These are phyloP conservation scores for Crepidodera aurea DNA, from an alignment of 2,888 invertebrate genomes.

Conservation along the genomic window DNA sequence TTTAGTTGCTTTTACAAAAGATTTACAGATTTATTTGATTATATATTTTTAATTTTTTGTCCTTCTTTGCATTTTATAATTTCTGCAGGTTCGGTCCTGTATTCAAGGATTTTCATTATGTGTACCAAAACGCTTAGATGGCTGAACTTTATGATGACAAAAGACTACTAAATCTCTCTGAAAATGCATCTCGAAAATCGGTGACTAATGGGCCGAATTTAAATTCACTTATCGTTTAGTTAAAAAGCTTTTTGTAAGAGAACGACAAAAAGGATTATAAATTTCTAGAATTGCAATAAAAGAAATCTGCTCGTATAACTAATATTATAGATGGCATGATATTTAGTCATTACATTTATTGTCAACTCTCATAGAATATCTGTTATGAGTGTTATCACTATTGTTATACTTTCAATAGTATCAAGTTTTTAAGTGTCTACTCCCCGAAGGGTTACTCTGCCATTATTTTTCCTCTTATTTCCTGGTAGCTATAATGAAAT, in stretches of 20 bases:
- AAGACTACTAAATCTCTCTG: conserved; percentile 2
- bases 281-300: background rate
- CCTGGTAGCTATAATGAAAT: too few relatives aligned
- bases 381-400: too few relatives aligned
- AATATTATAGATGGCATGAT: background rate
- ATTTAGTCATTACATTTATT: too few relatives aligned
- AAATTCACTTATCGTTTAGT: conserved; percentile 1
- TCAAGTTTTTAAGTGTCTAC: too few relatives aligned
- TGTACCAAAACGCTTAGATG: background rate
- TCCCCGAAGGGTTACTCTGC: too few relatives aligned
- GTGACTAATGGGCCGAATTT: conserved; percentile 10
- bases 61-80: too few relatives aligned
- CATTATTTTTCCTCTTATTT: too few relatives aligned
- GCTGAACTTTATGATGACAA: conserved; percentile 2
- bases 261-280: background rate
- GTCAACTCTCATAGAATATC: too few relatives aligned
- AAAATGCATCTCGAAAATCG: conserved; percentile 8
- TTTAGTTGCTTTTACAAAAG: too few relatives aligned
- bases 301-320: background rate
- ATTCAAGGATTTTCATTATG: background rate
- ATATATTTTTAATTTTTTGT: too few relatives aligned
- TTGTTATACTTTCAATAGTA: too few relatives aligned
- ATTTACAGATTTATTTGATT: too few relatives aligned
- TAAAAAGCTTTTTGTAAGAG: background rate
- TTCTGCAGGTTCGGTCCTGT: background rate